Evolutionary conservation across 1,140 invertebrate genomes (phyloP), one percentile per base, ranked within the genome.

Genomic region (Drosophila mojavensis): DNA sequence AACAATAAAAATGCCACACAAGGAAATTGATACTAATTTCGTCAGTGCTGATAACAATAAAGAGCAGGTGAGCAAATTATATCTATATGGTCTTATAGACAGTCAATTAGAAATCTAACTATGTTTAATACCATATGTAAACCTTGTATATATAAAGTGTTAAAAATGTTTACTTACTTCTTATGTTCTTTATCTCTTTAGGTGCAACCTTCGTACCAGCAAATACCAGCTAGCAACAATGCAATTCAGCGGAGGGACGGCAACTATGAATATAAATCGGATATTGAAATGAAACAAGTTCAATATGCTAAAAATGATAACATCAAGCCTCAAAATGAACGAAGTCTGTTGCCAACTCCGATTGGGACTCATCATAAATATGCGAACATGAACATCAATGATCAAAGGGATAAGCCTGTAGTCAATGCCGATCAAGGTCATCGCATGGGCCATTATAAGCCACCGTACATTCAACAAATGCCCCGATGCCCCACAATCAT

Each of bases 1-100:
- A 75, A 94, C 93, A 24, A 93, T 94, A 47, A 94, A 92, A 75
- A 93, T 94, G 91, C 93, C 94, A 4, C 63, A 78, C 45, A 66
- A 76, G 24, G 2, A 58, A n/a, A 15, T 61, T 17, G 80, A 84
- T 15, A 30, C 55, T 0, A 41, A 63, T 3, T 24, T 41, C 47
- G 50, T 45, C 10, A 13, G 45, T 26, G n/a, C 59, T 13, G 75
- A 59, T n/a, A 61, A 39, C n/a, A 53, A 30, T 24, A 71, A 65
- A 26, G 68, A 71, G 7, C 53, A 80, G 51, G 83, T 86, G 26
- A 33, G 68, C 47, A 33, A 30, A 15, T 20, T 5, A 48, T 10
- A 48, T 10, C 3, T 1, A 48, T 43, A n/a, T 2, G 5, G n/a
- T 43, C 4, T 11, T 11, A 45, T 45, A 15, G 41, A 10, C 33